phyloP scores from a whole-genome alignment of 2,888 invertebrate species.

The Oxytorus armatus region DNA sequence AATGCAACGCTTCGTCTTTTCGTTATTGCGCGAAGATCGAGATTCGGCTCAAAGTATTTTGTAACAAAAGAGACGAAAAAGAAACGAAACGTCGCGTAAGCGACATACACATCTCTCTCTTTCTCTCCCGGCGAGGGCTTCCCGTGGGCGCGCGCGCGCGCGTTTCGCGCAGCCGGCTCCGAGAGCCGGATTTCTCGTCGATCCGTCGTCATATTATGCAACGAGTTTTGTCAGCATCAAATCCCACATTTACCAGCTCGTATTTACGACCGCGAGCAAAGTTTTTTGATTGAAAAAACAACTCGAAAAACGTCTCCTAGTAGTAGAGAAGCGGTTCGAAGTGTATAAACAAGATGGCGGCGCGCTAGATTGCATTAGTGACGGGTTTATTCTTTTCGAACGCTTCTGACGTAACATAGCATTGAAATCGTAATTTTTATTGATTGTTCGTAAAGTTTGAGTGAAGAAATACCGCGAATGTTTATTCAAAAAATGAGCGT shows the following conservation, averaged over 20 bases:
- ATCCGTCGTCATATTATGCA: slow-evolving; percentile 84
- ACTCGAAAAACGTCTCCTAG: neutral
- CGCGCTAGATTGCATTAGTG: neutral
- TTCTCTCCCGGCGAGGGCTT: slow-evolving; percentile 2
- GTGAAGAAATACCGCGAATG: neutral
- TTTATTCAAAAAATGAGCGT: neutral
- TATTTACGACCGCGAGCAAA: neutral
- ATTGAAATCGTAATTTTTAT: neutral
- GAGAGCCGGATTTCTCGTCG: slow-evolving; percentile 71
- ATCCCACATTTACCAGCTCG: neutral
- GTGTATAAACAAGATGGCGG: neutral
- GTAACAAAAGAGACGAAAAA: slow-evolving; percentile 1
- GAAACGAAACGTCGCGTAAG: neutral
- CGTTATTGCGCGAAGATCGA: neutral
- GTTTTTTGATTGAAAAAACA: neutral
- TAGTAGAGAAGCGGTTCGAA: neutral
- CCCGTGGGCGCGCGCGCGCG: slow-evolving; percentile 54
- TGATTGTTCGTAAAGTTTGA: neutral
- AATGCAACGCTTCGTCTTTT: neutral
- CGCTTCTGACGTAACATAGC: neutral
- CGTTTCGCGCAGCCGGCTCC: slow-evolving; percentile 42
- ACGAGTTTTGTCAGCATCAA: slow-evolving; percentile 69
- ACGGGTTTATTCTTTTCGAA: neutral
- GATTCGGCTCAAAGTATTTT: neutral
- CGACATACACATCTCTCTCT: neutral